Base-by-base conservation (phyloP, 1,140 invertebrate genomes). In the Laupala kohalensis region DNA sequence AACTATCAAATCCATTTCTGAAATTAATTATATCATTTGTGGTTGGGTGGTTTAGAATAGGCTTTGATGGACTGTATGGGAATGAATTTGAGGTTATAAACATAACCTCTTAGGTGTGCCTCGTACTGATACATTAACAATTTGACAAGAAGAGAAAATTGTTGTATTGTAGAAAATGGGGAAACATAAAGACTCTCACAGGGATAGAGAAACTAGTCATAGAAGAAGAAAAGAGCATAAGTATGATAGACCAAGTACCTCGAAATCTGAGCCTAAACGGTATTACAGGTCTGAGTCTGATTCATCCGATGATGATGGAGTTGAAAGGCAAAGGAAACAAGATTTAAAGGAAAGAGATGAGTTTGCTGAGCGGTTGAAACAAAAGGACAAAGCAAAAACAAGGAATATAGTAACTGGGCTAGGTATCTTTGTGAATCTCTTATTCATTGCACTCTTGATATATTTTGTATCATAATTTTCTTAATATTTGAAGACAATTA, bases 271-370 rank as follows among this genome's bases (percentile, higher is more conserved):
- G 28, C 23, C 25, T 27, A 27, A 68, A 23, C 19, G 23, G 5
- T 29, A 29, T 27, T 29, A 19, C 25, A 66, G 25, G 27, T 66
- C 27, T 37, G 70, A 73, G 0, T 81, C 79, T 30, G 81, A 84
- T 70, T 81, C 80, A 2, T 77, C 75, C 15, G 82, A 84, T 26
- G 86, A 84, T 76, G 79, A 89, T 74, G 88, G 87, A 76, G 85
- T 84, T 74, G 87, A 90, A 79, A 86, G 89, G 72, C 85, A 86
- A 72, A 85, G 92, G 67, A 80, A 85, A 30, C 84, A 87, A 76
- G 96, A 99, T 85, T 83, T 97, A 12, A 88, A 91, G 78, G 95
- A 97, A 81, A 84, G 97, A 78, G 97, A 99, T 84, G 95, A 94
- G 78, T 98, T 99, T 84, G 90, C 94, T 0, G 88, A 88, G 75